Evolutionary conservation across 2,888 invertebrate genomes (phyloP).

Genomic region (Conchocele bisecta): DNA sequence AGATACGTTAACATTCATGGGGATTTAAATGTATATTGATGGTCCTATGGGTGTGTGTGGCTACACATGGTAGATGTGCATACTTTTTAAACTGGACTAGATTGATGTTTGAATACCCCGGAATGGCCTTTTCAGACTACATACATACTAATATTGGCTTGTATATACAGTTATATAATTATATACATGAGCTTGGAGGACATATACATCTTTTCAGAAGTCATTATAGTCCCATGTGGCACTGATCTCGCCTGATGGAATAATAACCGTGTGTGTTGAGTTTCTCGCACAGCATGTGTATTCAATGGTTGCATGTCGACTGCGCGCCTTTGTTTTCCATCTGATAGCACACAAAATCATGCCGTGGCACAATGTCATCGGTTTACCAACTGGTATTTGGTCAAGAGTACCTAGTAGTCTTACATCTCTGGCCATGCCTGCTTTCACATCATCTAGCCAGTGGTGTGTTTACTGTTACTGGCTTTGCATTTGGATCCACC

Average conservation of each 20-base stretch:
- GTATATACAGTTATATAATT: too few species aligned
- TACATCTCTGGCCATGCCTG: slow-evolving; percentile 35
- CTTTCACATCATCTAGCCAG: slow-evolving; percentile 36
- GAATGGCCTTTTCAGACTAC: too few species aligned
- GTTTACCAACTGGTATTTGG: slow-evolving; percentile 39
- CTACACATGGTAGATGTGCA: too few species aligned
- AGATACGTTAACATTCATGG: too few species aligned
- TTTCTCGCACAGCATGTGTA: slow-evolving; percentile 52
- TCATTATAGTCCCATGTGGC: slow-evolving; percentile 37
- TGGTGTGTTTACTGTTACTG: slow-evolving; percentile 42
- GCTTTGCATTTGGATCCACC: slow-evolving; percentile 35
- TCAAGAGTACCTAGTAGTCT: slow-evolving; percentile 41
- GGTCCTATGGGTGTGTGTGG: too few species aligned
- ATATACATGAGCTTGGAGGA: too few species aligned
- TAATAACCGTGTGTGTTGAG: slow-evolving; percentile 59
- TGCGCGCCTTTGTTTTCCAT: slow-evolving; percentile 41
- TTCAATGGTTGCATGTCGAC: slow-evolving; percentile 61
- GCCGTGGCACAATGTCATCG: slow-evolving; percentile 50
- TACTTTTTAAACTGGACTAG: too few species aligned
- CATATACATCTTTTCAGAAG: too few species aligned
- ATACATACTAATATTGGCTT: too few species aligned
- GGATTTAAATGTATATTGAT: too few species aligned
- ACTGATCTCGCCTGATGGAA: slow-evolving; percentile 60
- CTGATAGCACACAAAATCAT: slow-evolving; percentile 50
- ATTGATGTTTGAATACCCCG: too few species aligned